Percentiles rank a stretch among this genome's conserved stretches.
Evolutionary conservation across 2,888 invertebrate species (phyloP).

Genomic region (Lithophane ornitopus): DNA sequence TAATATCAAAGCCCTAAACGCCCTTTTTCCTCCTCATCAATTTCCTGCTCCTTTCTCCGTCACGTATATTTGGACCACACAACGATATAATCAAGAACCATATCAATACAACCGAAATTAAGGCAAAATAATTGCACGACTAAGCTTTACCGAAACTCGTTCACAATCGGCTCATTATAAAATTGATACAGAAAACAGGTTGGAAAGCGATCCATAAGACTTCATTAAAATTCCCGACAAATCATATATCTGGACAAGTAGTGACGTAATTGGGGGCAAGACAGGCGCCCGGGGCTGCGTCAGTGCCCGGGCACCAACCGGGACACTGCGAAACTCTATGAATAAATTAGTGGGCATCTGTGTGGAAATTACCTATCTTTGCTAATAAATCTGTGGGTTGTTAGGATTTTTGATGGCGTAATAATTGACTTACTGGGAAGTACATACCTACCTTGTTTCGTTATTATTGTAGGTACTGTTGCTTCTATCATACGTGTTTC

Average conservation of each 20-base stretch:
- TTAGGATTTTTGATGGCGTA: conserved; percentile 55
- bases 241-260: conserved; percentile 76
- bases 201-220: conserved; percentile 63
- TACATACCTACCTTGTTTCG: neutral
- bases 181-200: conserved; percentile 53
- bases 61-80: conserved; percentile 53
- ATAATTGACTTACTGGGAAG: conserved; percentile 38
- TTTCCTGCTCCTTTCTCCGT: conserved; percentile 4
- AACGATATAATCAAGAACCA: conserved; percentile 44
- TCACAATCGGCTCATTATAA: conserved; percentile 59
- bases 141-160: conserved; percentile 49
- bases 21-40: neutral
- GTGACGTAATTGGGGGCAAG: conserved; percentile 76
- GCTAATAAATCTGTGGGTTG: conserved; percentile 65
- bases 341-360: conserved; percentile 76
- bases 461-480: neutral
- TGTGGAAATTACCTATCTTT: conserved; percentile 73
- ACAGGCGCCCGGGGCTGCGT: conserved; percentile 68
- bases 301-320: conserved; percentile 62
- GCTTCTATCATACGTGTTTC: neutral
- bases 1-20: neutral
- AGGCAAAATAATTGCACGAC: conserved; percentile 51
- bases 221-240: conserved; percentile 79
- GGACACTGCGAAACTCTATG: conserved; percentile 77
- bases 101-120: conserved; percentile 43